These are phyloP conservation scores for Orycteropus afer DNA, from an alignment of 2,113 vertebrate species.

Conservation along the genomic window DNA sequence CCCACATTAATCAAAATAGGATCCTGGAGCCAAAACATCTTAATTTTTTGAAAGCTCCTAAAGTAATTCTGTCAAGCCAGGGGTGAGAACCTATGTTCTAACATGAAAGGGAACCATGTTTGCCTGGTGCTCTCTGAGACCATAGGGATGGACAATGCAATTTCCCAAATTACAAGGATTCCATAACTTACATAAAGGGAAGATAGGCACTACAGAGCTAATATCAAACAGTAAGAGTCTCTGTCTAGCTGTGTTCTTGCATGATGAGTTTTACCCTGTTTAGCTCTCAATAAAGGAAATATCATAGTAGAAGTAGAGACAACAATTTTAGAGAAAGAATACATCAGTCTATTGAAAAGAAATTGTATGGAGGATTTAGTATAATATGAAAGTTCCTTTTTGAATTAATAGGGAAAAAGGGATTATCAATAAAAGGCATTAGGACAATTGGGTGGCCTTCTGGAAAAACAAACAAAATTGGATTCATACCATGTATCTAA, in stretches of 20 bases:
- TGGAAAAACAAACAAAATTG: slow-evolving; percentile 5
- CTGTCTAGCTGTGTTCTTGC: background rate
- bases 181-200: background rate
- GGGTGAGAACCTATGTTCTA: background rate
- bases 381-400: background rate
- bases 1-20: background rate
- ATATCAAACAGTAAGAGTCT: background rate
- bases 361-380: background rate
- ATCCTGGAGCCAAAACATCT: background rate
- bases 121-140: background rate
- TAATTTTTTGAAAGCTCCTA: background rate
- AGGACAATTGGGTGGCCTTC: slow-evolving; percentile 35
- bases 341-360: background rate
- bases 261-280: background rate
- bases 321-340: background rate
- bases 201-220: background rate
- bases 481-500: background rate
- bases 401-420: background rate
- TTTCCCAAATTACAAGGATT: background rate
- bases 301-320: background rate
- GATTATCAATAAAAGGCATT: slow-evolving; percentile 34
- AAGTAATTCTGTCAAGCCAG: background rate
- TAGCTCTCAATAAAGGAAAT: background rate
- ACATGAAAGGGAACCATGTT: background rate
- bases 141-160: background rate